A percentile compares a stretch with the other conserved stretches of the same genome.
Evolutionary conservation across 2,113 vertebrate genomes (phyloP).

Genomic region (Hystrix brachyura): DNA sequence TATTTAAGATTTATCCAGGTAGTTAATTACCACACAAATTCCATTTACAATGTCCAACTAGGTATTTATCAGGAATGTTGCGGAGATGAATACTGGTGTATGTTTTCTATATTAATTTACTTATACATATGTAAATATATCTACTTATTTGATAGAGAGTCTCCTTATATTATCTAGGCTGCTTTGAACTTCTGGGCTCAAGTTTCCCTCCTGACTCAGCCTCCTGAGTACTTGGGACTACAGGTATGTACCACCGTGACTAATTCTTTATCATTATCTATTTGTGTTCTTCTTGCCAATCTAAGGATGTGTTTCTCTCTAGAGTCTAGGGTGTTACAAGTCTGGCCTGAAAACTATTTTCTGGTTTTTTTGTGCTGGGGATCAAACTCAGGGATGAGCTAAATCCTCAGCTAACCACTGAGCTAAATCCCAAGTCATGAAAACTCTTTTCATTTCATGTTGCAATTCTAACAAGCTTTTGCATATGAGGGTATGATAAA

Average conservation of each 20-base stretch:
- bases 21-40: background rate
- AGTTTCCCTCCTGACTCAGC: background rate
- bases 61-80: background rate
- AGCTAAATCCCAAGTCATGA: background rate
- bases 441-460: background rate
- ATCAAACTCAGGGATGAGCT: no score
- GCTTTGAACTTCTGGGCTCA: background rate
- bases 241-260: no score
- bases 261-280: background rate
- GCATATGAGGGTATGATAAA: background rate
- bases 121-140: background rate
- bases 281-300: background rate
- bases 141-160: background rate
- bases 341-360: slow-evolving; percentile 4
- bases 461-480: background rate
- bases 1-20: background rate
- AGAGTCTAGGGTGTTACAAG: background rate
- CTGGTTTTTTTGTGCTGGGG: no score
- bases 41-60: background rate
- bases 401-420: no score
- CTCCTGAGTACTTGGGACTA: background rate
- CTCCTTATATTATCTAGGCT: background rate
- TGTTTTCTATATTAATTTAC: background rate
- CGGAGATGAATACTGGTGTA: background rate
- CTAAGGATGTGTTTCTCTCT: background rate